These are phyloP conservation scores for Zosterops hypoxanthus DNA, from an alignment of 2,113 vertebrate species.

Conservation along the genomic window DNA sequence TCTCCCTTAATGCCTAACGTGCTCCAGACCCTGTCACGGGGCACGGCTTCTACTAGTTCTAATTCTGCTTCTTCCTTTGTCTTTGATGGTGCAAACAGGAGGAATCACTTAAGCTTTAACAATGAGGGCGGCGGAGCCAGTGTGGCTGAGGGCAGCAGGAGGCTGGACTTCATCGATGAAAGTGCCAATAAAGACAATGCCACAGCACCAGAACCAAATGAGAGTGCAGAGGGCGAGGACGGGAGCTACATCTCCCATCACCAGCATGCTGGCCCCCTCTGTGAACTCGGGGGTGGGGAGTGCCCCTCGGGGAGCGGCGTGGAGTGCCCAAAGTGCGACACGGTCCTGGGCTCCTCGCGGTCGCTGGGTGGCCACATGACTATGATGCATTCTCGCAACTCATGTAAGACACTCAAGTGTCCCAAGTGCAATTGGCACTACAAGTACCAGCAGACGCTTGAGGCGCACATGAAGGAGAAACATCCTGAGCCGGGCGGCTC, in stretches of 20 bases:
- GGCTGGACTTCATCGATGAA: slow-evolving; percentile 91
- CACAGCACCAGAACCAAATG: slow-evolving; percentile 99
- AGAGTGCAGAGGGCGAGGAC: slow-evolving; percentile 93
- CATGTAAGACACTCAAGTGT: slow-evolving; percentile 99
- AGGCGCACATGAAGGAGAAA: slow-evolving; percentile 99
- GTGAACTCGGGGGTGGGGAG: slow-evolving; percentile 89
- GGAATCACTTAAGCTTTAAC: slow-evolving; percentile 98
- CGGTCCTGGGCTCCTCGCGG: slow-evolving; percentile 94
- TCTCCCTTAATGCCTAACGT: slow-evolving; percentile 99
- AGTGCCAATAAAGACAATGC: slow-evolving; percentile 99
- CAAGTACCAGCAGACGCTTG: slow-evolving; percentile 99
- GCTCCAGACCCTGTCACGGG: slow-evolving; percentile 92
- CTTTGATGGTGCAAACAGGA: slow-evolving; percentile 91
- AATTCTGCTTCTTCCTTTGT: slow-evolving; percentile 91
- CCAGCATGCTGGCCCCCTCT: slow-evolving; percentile 86
- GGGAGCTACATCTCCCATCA: slow-evolving; percentile 84
- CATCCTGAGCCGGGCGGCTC: slow-evolving; percentile 95
- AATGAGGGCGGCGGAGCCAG: slow-evolving; percentile 90
- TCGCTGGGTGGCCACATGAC: slow-evolving; percentile 99
- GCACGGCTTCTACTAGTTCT: slow-evolving; percentile 89
- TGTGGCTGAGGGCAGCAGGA: slow-evolving; percentile 89
- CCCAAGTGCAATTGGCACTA: slow-evolving; percentile 99
- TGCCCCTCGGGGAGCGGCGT: slow-evolving; percentile 95
- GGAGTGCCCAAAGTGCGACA: slow-evolving; percentile 98
- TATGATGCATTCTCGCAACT: slow-evolving; percentile 99